Base-by-base conservation (phyloP, 2,888 invertebrate species). In the Cerastis rubricosa region DNA sequence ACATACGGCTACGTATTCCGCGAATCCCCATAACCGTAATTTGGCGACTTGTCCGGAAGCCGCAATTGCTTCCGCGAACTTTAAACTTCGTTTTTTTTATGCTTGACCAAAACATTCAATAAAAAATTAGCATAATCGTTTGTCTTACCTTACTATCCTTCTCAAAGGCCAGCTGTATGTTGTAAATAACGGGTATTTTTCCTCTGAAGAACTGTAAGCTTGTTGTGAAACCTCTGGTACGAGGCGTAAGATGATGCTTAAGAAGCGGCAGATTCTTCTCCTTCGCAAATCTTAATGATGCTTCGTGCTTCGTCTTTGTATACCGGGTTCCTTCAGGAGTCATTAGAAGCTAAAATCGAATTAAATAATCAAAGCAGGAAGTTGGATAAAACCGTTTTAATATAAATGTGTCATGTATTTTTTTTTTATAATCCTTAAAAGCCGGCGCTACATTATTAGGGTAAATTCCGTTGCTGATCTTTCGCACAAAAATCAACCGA, bases 241-340 rank as follows among this genome's bases (percentile, higher is more conserved):
- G 97, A n/a, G 99, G 99, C 45, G 99, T 98, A 69, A 99, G 97
- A 92, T 99, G 99, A 92, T 99, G 98, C 91, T 99, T 99, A 47
- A 99, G 96, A 85, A 97, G 96, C 0, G 99, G 98, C 88, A 99
- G 97, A 85, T 98, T 98, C 90, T 98, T 98, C 89, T 99, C 98
- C 89, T 97, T 97, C 0, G 99, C 99, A 93, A 99, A 99, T 91
- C 98, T 98, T 89, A 98, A 96, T 76, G 99, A 99, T 1, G 98
- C 98, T 94, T 98, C 98, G 90, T 99, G 98, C 92, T 99, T 99
- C 87, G 97, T 97, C 67, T 97, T 96, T 0, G 99, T 99, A 90
- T 99, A 99, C 72, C 99, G 97, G 0, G 99, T 99, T 19, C 99
- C 99, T 96, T 99, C 99, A 0, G 99, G 98, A 91, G 99, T 99